These are phyloP conservation scores for Chironomus striatipennis DNA, from an alignment of 1,140 invertebrate genomes.

Conservation along the genomic window DNA sequence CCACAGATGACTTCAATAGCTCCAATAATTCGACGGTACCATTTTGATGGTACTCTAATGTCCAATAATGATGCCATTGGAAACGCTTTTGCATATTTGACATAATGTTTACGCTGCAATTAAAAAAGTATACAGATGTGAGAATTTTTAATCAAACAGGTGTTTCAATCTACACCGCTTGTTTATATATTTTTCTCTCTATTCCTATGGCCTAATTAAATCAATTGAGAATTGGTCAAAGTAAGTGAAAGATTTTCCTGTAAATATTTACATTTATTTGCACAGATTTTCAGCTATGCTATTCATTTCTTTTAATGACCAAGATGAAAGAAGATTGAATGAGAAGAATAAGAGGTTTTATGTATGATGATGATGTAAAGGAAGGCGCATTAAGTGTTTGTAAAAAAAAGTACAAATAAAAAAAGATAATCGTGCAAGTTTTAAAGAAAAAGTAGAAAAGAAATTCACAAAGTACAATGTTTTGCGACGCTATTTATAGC, in stretches of 20 bases:
- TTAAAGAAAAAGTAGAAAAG: background rate
- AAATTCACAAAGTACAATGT: slow-evolving; percentile 1
- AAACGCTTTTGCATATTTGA: slow-evolving; percentile 95
- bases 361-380: no score
- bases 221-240: no score
- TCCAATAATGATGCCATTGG: slow-evolving; percentile 72
- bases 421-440: background rate
- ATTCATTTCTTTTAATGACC: no score
- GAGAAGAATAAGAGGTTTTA: no score
- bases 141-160: slow-evolving; percentile 23
- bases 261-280: no score
- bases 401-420: no score
- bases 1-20: slow-evolving; percentile 85
- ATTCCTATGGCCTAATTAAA: no score
- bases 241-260: no score
- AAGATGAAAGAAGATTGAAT: no score
- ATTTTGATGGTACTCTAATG: slow-evolving; percentile 85
- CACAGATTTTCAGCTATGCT: no score
- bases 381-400: no score
- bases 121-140: slow-evolving; percentile 40
- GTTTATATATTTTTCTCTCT: no score
- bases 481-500: slow-evolving; percentile 5
- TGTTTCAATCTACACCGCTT: background rate
- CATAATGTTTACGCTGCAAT: slow-evolving; percentile 92
- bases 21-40: slow-evolving; percentile 82